Evolutionary conservation across 1,140 invertebrate species (phyloP).

Genomic region (Cherax destructor): DNA sequence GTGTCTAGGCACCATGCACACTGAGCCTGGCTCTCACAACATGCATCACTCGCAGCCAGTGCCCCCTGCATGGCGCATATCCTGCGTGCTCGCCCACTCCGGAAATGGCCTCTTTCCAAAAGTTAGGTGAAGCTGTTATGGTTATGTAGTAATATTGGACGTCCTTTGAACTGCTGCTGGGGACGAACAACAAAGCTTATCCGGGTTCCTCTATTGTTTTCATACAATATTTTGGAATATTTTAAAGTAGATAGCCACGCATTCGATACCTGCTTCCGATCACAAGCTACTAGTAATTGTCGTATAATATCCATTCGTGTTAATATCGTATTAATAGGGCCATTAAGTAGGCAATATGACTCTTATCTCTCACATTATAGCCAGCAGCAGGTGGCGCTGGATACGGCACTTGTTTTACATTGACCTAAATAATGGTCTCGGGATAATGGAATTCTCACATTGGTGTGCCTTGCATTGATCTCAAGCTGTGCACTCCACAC

Average conservation of each 20-base stretch:
- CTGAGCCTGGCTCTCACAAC: not conserved
- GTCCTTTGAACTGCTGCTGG: not conserved
- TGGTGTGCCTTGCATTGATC: not conserved
- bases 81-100: not conserved
- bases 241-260: not conserved
- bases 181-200: slow-evolving; percentile 1
- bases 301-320: not conserved
- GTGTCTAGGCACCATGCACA: not conserved
- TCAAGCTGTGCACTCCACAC: not conserved
- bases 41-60: not conserved
- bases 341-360: not conserved
- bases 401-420: not conserved
- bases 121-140: not conserved
- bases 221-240: not conserved
- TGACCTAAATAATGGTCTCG: not conserved
- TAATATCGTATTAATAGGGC: not conserved
- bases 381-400: not conserved
- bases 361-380: not conserved
- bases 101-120: not conserved
- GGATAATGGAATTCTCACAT: not conserved
- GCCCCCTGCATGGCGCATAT: not conserved
- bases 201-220: not conserved
- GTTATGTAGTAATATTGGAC: not conserved
- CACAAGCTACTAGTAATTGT: not conserved
- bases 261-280: not conserved